Percentiles rank a stretch among this genome's conserved stretches.
Conservation (phyloP, 2,888 invertebrate genomes). For the Chrysolina oricalcia region DNA sequence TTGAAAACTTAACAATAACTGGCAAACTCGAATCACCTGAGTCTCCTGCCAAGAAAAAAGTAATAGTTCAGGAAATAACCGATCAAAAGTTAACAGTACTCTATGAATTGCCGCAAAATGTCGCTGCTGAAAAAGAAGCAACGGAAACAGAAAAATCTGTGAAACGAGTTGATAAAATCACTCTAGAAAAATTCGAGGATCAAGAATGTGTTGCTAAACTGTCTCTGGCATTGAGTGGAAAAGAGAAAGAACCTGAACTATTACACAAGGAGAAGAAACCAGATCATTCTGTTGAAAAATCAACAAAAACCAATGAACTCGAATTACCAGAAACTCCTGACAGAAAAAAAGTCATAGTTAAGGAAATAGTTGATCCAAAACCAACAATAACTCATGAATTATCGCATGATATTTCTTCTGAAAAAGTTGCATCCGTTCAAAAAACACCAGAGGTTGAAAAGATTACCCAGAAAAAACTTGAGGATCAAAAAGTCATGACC, state of each 20-base stretch:
- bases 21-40: constrained; percentile 8
- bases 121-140: constrained; percentile 16
- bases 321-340: not conserved
- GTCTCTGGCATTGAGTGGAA: too few species aligned
- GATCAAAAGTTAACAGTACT: not conserved
- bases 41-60: constrained; percentile 20
- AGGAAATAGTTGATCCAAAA: not conserved
- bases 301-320: not conserved
- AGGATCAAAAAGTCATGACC: too few species aligned
- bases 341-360: not conserved
- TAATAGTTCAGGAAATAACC: not conserved
- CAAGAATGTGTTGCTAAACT: too few species aligned
- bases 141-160: constrained; percentile 5
- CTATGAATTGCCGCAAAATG: not conserved
- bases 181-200: too few species aligned
- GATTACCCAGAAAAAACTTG: too few species aligned
- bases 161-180: too few species aligned
- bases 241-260: constrained; percentile 12
- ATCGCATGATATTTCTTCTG: too few species aligned
- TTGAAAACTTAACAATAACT: not conserved
- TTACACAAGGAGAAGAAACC: too few species aligned
- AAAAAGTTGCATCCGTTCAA: too few species aligned
- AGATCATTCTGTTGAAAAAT: not conserved
- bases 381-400: too few species aligned
- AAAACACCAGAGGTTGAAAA: too few species aligned